Conservation (phyloP, 2,797 vertebrate genomes). For the Acanthurus leucopareius region DNA sequence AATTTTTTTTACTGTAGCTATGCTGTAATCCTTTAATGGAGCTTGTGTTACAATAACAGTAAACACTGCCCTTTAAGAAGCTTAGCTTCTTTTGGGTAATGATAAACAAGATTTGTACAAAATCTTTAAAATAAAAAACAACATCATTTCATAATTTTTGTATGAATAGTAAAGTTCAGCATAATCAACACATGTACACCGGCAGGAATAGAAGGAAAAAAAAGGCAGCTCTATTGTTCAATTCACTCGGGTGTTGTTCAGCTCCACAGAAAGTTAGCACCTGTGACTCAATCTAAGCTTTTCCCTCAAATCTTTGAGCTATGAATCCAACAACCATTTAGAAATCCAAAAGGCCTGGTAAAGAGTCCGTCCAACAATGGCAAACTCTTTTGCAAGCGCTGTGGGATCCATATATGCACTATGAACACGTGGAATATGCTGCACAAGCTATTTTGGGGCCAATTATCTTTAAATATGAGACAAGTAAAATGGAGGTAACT, state of each 20-base stretch:
- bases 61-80: not conserved
- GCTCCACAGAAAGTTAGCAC: slow-evolving; percentile 9
- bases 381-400: slow-evolving; percentile 43
- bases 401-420: slow-evolving; percentile 47
- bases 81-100: not conserved
- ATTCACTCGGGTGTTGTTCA: too few relatives aligned
- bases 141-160: too few relatives aligned
- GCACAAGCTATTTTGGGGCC: slow-evolving; percentile 19
- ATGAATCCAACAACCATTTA: slow-evolving; percentile 29
- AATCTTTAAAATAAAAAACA: too few relatives aligned
- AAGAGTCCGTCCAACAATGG: slow-evolving; percentile 39
- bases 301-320: slow-evolving; percentile 17
- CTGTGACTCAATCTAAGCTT: slow-evolving; percentile 31
- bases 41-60: not conserved
- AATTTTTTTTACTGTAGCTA: too few relatives aligned
- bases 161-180: too few relatives aligned
- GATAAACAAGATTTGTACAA: not conserved
- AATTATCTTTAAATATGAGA: slow-evolving; percentile 43
- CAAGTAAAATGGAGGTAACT: slow-evolving; percentile 3
- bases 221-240: too few relatives aligned
- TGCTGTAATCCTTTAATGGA: not conserved
- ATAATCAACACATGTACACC: too few relatives aligned
- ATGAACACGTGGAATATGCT: slow-evolving; percentile 43
- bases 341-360: slow-evolving; percentile 32
- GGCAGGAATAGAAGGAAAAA: too few relatives aligned